Conservation (phyloP, 37 sponge, comb jelly and placozoan species). For the Corticium candelabrum region DNA sequence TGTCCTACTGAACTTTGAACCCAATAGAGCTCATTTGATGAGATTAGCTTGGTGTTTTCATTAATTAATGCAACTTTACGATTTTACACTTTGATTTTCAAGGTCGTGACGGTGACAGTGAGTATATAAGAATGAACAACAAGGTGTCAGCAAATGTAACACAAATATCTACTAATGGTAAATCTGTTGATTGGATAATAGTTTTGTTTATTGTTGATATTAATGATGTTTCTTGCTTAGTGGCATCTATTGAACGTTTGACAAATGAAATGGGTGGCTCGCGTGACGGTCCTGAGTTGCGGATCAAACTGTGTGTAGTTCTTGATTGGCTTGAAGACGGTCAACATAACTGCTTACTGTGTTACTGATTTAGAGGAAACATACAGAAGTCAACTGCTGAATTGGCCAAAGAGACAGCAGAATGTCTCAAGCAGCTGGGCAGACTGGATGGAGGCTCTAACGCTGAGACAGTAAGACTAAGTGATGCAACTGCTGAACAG, state of each 20-base stretch:
- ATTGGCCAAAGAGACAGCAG: not conserved
- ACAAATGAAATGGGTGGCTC: not conserved
- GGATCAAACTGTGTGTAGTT: not conserved
- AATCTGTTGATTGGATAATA: not conserved
- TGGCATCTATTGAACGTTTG: not conserved
- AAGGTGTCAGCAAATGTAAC: not conserved
- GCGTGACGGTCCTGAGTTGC: not conserved
- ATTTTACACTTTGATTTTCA: no score
- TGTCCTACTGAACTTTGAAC: no score
- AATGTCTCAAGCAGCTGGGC: not conserved
- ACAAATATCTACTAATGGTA: not conserved
- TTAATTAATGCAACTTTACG: no score
- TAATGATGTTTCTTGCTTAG: not conserved
- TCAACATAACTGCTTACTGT: no score
- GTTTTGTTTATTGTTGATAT: no score
- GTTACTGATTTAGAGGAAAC: not conserved
- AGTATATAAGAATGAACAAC: not conserved
- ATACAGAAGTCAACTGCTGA: conserved; percentile 1
- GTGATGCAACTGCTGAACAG: not conserved
- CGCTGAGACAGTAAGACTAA: not conserved
- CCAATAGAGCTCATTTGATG: no score
- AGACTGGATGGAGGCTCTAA: conserved; percentile 2
- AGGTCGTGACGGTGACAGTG: conserved; percentile 10
- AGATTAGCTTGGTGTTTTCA: no score
- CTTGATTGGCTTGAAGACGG: no score